Conservation (phyloP, 2,888 invertebrate species). For the Phortica magna region DNA sequence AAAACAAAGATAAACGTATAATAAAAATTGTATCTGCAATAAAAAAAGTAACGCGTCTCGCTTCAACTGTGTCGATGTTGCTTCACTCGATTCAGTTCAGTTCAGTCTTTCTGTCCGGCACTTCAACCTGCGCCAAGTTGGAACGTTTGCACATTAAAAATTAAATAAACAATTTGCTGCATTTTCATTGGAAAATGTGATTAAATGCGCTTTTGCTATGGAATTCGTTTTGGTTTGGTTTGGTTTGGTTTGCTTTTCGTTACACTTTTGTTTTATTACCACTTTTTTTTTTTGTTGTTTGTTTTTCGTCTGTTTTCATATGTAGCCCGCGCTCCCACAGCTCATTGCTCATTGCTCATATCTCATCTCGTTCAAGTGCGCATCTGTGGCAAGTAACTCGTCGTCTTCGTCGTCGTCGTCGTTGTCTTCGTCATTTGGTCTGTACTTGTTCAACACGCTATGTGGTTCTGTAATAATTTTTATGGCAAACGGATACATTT, state of each 20-base stretch:
- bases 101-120: not conserved
- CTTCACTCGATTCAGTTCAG: not conserved
- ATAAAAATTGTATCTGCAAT: not conserved
- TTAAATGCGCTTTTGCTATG: constrained; percentile 60
- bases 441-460: not conserved
- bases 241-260: constrained; percentile 18
- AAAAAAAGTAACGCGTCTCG: not conserved
- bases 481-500: constrained; percentile 62
- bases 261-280: constrained; percentile 2
- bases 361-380: not conserved
- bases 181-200: constrained; percentile 71
- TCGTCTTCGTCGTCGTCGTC: not conserved
- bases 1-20: not conserved
- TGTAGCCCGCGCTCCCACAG: not conserved
- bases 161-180: constrained; percentile 72
- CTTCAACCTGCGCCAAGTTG: not conserved
- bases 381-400: not conserved
- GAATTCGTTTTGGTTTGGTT: constrained; percentile 29
- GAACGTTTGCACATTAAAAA: constrained; percentile 61
- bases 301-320: not conserved
- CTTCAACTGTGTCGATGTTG: not conserved
- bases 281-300: not conserved
- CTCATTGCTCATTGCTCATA: constrained; percentile 18
- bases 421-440: not conserved
- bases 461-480: constrained; percentile 44